A percentile compares a stretch with the other conserved stretches of the same genome.
Evolutionary conservation across 2,113 vertebrate species (phyloP).

Genomic region (Mobula birostris): DNA sequence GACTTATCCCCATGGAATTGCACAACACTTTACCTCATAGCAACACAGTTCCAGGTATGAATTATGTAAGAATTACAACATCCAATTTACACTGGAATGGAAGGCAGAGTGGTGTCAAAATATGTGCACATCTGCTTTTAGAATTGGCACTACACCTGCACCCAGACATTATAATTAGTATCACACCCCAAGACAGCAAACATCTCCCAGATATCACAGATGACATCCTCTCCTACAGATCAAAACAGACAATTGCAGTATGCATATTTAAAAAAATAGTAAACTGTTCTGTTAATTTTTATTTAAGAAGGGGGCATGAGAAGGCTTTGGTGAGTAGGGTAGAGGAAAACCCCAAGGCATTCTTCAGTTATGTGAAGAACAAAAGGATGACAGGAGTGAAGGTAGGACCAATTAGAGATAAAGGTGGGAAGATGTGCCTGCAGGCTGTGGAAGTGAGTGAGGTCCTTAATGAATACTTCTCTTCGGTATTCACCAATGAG

Average conservation of each 20-base stretch:
- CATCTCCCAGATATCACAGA: not conserved
- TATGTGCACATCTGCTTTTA: not conserved
- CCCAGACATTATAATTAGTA: constrained; percentile 27
- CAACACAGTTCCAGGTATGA: too few relatives aligned
- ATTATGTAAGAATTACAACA: not conserved
- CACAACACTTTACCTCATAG: not conserved
- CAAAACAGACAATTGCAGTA: not conserved
- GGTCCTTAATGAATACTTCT: too few relatives aligned
- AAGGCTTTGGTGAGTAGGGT: too few relatives aligned
- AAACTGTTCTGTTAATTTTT: not conserved
- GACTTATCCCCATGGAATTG: not conserved
- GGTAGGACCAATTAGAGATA: too few relatives aligned
- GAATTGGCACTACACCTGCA: not conserved
- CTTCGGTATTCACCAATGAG: too few relatives aligned
- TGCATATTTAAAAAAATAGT: not conserved
- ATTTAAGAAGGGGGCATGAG: not conserved
- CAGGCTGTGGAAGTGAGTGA: too few relatives aligned
- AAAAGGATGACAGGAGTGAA: too few relatives aligned
- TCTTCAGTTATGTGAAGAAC: too few relatives aligned
- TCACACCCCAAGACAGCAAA: not conserved
- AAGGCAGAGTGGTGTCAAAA: not conserved
- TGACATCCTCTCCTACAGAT: not conserved
- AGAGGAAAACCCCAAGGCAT: too few relatives aligned
- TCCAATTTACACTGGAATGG: not conserved
- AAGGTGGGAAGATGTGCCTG: too few relatives aligned